A percentile compares a stretch with the other conserved stretches of the same genome.
Evolutionary conservation across 1,140 invertebrate genomes (phyloP).

Genomic region (Sitophilus oryzae): DNA sequence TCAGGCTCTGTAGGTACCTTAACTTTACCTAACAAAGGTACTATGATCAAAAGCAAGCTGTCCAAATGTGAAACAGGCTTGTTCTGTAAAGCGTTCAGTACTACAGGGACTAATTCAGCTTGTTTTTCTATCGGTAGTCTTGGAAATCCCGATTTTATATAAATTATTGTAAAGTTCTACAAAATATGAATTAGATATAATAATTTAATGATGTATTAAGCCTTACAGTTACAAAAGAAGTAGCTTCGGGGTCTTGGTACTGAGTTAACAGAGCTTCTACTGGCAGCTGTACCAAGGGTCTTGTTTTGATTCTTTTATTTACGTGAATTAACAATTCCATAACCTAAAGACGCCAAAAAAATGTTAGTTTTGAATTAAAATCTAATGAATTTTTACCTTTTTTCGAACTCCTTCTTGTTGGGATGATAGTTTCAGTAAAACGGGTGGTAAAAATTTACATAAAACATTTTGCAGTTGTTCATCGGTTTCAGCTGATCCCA

Average conservation of each 20-base stretch:
- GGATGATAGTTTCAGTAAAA: slow-evolving; percentile 81
- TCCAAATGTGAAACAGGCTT: slow-evolving; percentile 83
- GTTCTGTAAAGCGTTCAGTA: slow-evolving; percentile 73
- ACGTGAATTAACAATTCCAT: slow-evolving; percentile 92
- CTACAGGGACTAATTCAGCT: slow-evolving; percentile 63
- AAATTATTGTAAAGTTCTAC: slow-evolving; percentile 91
- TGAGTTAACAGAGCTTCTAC: slow-evolving; percentile 77
- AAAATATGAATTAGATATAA: slow-evolving; percentile 41
- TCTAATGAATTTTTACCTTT: slow-evolving; percentile 55
- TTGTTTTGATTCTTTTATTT: slow-evolving; percentile 80
- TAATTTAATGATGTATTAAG: slow-evolving; percentile 22
- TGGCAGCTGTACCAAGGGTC: slow-evolving; percentile 77
- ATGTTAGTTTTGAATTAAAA: too few species aligned
- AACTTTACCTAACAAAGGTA: slow-evolving; percentile 71
- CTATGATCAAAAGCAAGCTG: slow-evolving; percentile 72
- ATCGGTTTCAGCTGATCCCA: slow-evolving; percentile 83
- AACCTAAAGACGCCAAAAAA: too few species aligned
- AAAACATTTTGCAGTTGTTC: slow-evolving; percentile 79
- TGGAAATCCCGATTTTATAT: slow-evolving; percentile 87
- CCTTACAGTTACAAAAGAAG: slow-evolving; percentile 78
- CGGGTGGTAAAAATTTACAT: slow-evolving; percentile 81
- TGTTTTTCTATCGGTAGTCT: slow-evolving; percentile 70
- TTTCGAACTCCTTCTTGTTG: slow-evolving; percentile 76
- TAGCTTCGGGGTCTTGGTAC: slow-evolving; percentile 71
- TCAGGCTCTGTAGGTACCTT: slow-evolving; percentile 60